Evolutionary conservation across 2,888 invertebrate genomes (phyloP), one percentile per base, ranked within the genome.

Genomic region (Standfussiana lucernea): DNA sequence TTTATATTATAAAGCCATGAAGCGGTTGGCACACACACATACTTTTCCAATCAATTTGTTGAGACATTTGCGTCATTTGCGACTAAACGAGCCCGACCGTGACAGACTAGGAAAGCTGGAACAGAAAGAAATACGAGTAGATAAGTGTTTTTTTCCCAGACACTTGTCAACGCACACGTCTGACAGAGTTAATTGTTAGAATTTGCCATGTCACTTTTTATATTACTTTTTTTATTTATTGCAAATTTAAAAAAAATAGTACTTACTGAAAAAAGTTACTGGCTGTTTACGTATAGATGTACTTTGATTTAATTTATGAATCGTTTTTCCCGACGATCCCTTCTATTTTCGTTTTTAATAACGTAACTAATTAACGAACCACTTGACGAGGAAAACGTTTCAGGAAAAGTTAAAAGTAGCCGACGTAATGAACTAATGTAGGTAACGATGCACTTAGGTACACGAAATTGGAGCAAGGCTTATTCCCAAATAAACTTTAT

Each of bases 401-500:
- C 71, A 66, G 62, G 56, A 62, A 82, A 73, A 77, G 61, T 77
- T 66, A 47, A 70, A 82, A 66, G 18, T 78, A 67, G 66, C 59
- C 67, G 67, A 64, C 68, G 53, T 72, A 80, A 75, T 77, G 18
- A 82, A 81, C 50, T 76, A 85, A 82, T 80, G 56, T 82, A 86
- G 79, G 84, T 84, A 84, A 84, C 76, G 77, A 78, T 83, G 79
- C 86, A 88, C 85, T 87, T 89, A n/a, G n/a, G n/a, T n/a, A 81
- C 80, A 47, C 72, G 82, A 86, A 92, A 90, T 88, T 92, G 91
- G 94, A 88, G 86, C 93, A 93, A 94, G 94, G 94, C 84, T 90
- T 80, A 86, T 87, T 86, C 89, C 86, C 74, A 89, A 93, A 93
- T 90, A 91, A 88, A 90, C 89, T 92, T 93, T 89, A 92, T 92